These are phyloP conservation scores for Calosoma granatense DNA, from an alignment of 1,140 invertebrate species.

Conservation along the genomic window DNA sequence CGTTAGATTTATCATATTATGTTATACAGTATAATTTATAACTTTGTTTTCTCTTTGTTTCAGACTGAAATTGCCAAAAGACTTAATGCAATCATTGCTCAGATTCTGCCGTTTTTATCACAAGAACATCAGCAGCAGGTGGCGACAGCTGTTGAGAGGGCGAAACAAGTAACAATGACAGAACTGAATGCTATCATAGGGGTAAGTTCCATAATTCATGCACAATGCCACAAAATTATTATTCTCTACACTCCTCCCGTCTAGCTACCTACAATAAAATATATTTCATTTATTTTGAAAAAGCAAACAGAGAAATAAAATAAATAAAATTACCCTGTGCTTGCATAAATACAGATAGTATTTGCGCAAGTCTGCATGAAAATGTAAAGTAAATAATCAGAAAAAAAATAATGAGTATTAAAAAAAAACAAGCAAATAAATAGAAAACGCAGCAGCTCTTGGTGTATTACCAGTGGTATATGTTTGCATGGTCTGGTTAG, in stretches of 20 bases:
- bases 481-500: background rate
- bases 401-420: background rate
- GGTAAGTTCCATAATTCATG: slow-evolving; percentile 52
- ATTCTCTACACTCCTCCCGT: background rate
- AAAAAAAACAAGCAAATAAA: background rate
- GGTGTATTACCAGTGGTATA: no score
- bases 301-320: background rate
- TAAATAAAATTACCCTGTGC: background rate
- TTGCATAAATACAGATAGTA: background rate
- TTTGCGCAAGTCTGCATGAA: background rate
- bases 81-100: slow-evolving; percentile 91
- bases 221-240: background rate
- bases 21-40: no score
- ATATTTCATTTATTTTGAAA: background rate
- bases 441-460: background rate
- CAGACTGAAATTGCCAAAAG: slow-evolving; percentile 98
- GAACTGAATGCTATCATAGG: slow-evolving; percentile 92
- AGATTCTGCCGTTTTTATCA: slow-evolving; percentile 92
- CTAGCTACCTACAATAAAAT: background rate
- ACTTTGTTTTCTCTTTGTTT: slow-evolving; percentile 36
- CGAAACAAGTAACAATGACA: slow-evolving; percentile 98
- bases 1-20: no score
- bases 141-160: slow-evolving; percentile 93
- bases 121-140: slow-evolving; percentile 99
- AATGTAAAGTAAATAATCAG: background rate